Evolutionary conservation across 2,797 vertebrate genomes (phyloP).

Genomic region (Danionella dracula): DNA sequence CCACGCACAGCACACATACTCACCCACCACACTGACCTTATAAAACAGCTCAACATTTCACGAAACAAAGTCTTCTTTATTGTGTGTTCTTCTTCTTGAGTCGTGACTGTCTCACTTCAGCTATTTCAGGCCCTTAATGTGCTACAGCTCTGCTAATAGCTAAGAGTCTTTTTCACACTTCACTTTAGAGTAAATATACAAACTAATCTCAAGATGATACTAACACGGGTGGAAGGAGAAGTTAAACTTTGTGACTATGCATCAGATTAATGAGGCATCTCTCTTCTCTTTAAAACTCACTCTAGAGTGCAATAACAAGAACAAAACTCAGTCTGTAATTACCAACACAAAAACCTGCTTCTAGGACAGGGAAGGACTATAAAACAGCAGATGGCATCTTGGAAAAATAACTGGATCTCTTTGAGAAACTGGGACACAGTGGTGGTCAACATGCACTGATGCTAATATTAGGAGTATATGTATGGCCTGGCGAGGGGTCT

Average conservation of each 20-base stretch:
- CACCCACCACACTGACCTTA: background rate
- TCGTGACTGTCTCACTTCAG: conserved; percentile 1
- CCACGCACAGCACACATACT: conserved; percentile 7
- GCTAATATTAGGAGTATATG: conserved; percentile 30
- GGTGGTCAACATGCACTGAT: conserved; percentile 6
- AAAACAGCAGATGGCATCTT: conserved; percentile 8
- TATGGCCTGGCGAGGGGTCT: no score
- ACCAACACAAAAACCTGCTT: no score
- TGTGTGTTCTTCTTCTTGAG: background rate
- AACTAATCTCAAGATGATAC: conserved; percentile 4
- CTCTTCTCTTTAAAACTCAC: background rate
- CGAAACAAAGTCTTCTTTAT: conserved; percentile 10
- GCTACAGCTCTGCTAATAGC: background rate
- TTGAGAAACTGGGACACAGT: conserved; percentile 26
- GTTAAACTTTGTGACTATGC: background rate
- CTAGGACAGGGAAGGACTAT: no score
- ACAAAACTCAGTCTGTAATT: background rate
- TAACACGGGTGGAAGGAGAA: background rate
- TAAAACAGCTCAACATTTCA: conserved; percentile 15
- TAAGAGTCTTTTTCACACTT: conserved; percentile 17
- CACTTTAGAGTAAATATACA: conserved; percentile 15
- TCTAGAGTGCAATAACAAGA: background rate
- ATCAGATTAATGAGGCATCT: background rate
- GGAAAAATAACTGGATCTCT: conserved; percentile 8
- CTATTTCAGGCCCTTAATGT: conserved; percentile 11